phyloP scores from a whole-genome alignment of 92 coral and sea anemone genomes.

The Metridium senile region DNA sequence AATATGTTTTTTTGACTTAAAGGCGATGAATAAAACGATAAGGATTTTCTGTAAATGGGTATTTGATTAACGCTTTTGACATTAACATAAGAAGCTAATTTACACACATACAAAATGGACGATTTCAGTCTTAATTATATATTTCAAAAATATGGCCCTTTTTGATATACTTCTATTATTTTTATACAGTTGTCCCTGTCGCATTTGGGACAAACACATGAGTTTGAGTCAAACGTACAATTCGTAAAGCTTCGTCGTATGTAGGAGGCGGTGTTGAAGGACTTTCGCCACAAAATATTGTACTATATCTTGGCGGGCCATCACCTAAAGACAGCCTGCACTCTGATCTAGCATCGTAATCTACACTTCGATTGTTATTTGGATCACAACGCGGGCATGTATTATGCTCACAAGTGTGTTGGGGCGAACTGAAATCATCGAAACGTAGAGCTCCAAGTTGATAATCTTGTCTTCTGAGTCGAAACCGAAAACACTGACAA shows the following conservation, averaged over 20 bases:
- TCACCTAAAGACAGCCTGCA: slow-evolving; percentile 32
- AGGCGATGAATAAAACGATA: background rate
- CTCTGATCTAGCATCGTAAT: slow-evolving; percentile 7
- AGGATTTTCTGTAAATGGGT: background rate
- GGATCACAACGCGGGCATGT: slow-evolving; percentile 6
- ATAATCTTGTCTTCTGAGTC: slow-evolving; percentile 30
- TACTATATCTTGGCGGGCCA: slow-evolving; percentile 41
- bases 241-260: slow-evolving; percentile 43
- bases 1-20: too few species aligned
- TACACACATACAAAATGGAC: background rate
- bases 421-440: slow-evolving; percentile 8
- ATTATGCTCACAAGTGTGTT: background rate
- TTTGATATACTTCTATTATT: too few species aligned
- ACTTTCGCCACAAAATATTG: slow-evolving; percentile 14
- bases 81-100: background rate
- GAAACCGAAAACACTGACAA: slow-evolving; percentile 46
- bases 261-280: slow-evolving; percentile 43
- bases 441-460: background rate
- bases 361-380: background rate
- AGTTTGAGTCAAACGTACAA: slow-evolving; percentile 15
- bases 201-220: background rate
- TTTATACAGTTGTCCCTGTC: background rate
- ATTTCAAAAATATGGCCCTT: background rate
- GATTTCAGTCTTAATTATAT: background rate
- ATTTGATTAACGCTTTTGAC: background rate